Evolutionary conservation across 2,888 invertebrate genomes (phyloP), one percentile per base, ranked within the genome.

Genomic region (Phalera bucephala): DNA sequence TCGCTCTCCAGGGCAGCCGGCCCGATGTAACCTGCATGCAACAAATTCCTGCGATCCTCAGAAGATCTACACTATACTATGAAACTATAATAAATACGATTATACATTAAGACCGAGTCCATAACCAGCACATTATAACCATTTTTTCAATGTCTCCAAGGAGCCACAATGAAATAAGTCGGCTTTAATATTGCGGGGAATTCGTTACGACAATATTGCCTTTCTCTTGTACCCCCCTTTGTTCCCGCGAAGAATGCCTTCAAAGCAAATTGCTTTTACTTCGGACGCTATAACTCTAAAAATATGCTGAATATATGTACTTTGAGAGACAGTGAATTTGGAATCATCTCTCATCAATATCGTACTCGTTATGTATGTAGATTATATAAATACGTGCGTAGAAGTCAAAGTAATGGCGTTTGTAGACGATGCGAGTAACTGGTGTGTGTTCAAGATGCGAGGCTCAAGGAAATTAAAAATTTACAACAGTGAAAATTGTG

Each of bases 261-360:
- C 62, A 65, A 66, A 72, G 67, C 64, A 73, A 74, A 75, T 77
- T 72, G 69, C 68, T 70, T 72, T 61, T 52, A 50, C 48, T 55
- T 45, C 40, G 41, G 52, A 47, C 46, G 50, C 43, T 53, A 53
- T 54, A 64, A 69, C 65, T 69, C 72, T 67, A 67, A 58, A 70
- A 75, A 69, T 68, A 71, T 72, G 62, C 66, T 56, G 41, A 57
- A 59, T 59, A 60, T 45, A n/a, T n/a, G n/a, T n/a, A 47, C 45
- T 65, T 61, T 57, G 46, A 45, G 31, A 41, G 50, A 54, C 59
- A 64, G 62, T 65, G 64, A n/a, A n/a, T n/a, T n/a, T 64, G 52
- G 49, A 63, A 66, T 67, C 62, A 64, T 61, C 59, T 53, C 45
- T 38, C 37, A 28, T 17, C n/a, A n/a, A n/a, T n/a, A n/a, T n/a